These are phyloP conservation scores for Oncorhynchus nerka DNA, from an alignment of 2,113 vertebrate species.

Conservation along the genomic window DNA sequence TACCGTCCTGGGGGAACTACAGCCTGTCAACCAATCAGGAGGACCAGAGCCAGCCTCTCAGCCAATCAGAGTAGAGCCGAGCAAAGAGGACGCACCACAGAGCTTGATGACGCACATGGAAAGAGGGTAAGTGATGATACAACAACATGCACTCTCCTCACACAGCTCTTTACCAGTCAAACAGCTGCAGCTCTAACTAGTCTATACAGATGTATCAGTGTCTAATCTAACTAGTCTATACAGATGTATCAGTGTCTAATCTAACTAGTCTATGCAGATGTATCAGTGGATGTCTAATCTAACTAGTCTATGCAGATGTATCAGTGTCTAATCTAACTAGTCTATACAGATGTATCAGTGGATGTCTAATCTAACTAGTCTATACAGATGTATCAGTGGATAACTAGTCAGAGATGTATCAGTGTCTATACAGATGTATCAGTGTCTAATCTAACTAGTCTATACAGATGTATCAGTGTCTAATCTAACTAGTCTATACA, in stretches of 20 bases:
- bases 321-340: not conserved
- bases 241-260: too few species aligned
- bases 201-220: too few species aligned
- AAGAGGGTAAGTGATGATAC: slow-evolving; percentile 40
- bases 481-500: too few species aligned
- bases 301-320: too few species aligned
- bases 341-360: too few species aligned
- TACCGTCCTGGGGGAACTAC: slow-evolving; percentile 38
- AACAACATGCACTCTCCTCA: not conserved
- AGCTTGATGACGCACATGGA: slow-evolving; percentile 34
- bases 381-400: too few species aligned
- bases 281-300: not conserved
- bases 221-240: not conserved
- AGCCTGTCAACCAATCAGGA: slow-evolving; percentile 58
- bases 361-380: not conserved
- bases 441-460: not conserved
- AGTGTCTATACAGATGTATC: too few species aligned
- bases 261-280: not conserved
- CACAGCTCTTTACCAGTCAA: too few species aligned
- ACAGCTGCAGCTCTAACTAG: too few species aligned
- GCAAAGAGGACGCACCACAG: slow-evolving; percentile 56
- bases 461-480: too few species aligned
- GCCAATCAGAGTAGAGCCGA: slow-evolving; percentile 58
- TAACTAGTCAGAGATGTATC: too few species aligned
- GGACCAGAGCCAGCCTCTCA: slow-evolving; percentile 43